phyloP scores from a whole-genome alignment of 2,888 invertebrate species.

The Spicauda simplicius region DNA sequence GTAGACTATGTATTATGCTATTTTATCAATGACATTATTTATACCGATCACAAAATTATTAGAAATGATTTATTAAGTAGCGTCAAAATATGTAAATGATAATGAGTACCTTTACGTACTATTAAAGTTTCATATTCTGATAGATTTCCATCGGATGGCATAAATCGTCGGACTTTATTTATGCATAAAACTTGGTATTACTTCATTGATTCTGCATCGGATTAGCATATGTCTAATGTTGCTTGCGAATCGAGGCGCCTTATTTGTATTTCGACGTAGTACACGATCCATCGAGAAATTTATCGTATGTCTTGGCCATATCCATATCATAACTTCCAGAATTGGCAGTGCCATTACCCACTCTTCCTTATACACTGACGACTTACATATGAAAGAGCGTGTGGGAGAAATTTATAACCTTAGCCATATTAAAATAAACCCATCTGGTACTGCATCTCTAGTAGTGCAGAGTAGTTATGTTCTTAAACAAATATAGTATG shows the following conservation, averaged over 20 bases:
- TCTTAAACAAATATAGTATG: constrained; percentile 34
- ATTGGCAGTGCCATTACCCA: constrained; percentile 46
- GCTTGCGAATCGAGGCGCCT: constrained; percentile 32
- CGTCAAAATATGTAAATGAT: no score
- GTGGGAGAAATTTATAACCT: constrained; percentile 48
- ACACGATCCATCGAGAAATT: constrained; percentile 36
- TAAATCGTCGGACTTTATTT: no score
- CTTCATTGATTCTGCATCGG: constrained; percentile 9
- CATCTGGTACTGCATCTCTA: constrained; percentile 22
- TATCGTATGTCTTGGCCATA: constrained; percentile 38
- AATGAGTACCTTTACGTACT: no score
- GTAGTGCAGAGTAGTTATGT: constrained; percentile 29
- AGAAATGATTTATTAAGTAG: no score
- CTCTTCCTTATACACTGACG: constrained; percentile 42
- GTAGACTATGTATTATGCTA: no score
- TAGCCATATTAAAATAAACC: constrained; percentile 35
- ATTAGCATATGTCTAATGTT: constrained; percentile 16
- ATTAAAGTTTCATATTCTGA: no score
- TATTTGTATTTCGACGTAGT: constrained; percentile 33
- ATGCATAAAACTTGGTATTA: background rate
- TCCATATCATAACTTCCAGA: constrained; percentile 45
- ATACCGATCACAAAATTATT: no score
- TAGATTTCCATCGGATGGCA: no score
- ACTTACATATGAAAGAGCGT: constrained; percentile 38
- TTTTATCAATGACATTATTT: no score